Base-by-base conservation (phyloP, 1,140 invertebrate genomes). In the Batillaria attramentaria region DNA sequence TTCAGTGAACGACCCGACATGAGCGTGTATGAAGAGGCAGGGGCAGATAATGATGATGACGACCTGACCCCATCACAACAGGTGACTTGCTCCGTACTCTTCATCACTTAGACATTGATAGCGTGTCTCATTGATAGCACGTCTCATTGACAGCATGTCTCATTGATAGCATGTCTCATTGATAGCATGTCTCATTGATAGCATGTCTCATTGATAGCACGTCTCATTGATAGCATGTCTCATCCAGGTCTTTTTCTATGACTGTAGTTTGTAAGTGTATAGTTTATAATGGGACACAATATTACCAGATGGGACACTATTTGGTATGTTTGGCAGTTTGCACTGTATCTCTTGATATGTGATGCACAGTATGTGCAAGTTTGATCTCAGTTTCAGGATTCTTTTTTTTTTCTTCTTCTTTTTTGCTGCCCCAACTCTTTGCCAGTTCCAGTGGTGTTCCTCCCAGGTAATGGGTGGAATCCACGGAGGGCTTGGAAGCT, bases 31-130 rank as follows among this genome's bases (percentile, higher is more conserved):
- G 73, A 75, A 42, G 54, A 42, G 31, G 54, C 46, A 75, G 33
- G 31, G 2, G 68, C 43, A n/a, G n/a, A 24, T n/a, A 35, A 57
- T 31, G 73, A 75, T 37, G 54, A 65, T 28, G 73, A 75, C 28
- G 73, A 75, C 5, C 31, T 75, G 28, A 42, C 73, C 13, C 54
- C 57, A 16, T 62, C 54, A 57, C 73, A 75, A 31, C 73, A 75
- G 73, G 73, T 75, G 33, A n/a, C 8, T 28, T 18, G 24, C 57
- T 62, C n/a, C 10, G 10, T 62, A 28, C 57, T 24, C 46, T 50
- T 50, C 24, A 24, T 24, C 46, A 13, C 46, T 24, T 24, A 50
- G 10, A 24, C 46, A 13, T 13, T 50, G 46, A 50, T 50, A n/a
- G n/a, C n/a, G 46, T 13, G 46, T 50, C 13, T 24, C 13, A 24